Evolutionary conservation across 2,797 vertebrate species (phyloP), one percentile per base, ranked within the genome.

Genomic region (Coendou prehensilis): DNA sequence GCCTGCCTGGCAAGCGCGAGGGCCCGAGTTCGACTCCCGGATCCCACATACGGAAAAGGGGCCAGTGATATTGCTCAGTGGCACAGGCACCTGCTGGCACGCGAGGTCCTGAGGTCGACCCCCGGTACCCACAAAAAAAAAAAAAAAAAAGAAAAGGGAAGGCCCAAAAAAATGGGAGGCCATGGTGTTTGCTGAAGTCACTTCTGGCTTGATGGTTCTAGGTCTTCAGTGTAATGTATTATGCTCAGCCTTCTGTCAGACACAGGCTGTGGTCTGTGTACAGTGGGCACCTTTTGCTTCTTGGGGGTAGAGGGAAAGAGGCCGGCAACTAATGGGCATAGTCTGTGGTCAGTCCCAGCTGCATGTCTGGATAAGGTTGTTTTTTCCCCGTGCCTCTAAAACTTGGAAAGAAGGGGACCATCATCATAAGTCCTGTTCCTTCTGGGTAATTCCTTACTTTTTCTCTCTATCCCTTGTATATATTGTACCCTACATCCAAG

Each of bases 361-460:
- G 83, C 41, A 82, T 87, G 15, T 89, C 69, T 91, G 41, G 64
- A 41, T 93, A 76, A 87, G 56, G 20, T 83, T 54, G 45, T 88
- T 95, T 95, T 64, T 28, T 41, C 20, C 64, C 80, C 30, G 13
- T 54, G 33, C 41, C n/a, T 89, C 50, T 88, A 59, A 87, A 96
- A 28, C 52, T 47, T 96, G 41, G 57, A 86, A 96, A 95, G 67
- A 95, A 95, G n/a, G 2, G 13, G n/a, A 54, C 37, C 30, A 22
- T 91, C 75, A 30, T 84, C 6, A 2, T 92, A 87, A n/a, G 96
- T 94, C 61, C 54, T 93, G 56, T 90, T 94, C 73, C 87, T 97
- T 97, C 76, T 76, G 50, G 87, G 73, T 61, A 93, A 67, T 93
- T 95, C 56, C 75, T 95, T 94, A 57, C 87, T 95, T 96, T 97